Conservation (phyloP, 1,140 invertebrate genomes). For the Bacillus rossius region DNA sequence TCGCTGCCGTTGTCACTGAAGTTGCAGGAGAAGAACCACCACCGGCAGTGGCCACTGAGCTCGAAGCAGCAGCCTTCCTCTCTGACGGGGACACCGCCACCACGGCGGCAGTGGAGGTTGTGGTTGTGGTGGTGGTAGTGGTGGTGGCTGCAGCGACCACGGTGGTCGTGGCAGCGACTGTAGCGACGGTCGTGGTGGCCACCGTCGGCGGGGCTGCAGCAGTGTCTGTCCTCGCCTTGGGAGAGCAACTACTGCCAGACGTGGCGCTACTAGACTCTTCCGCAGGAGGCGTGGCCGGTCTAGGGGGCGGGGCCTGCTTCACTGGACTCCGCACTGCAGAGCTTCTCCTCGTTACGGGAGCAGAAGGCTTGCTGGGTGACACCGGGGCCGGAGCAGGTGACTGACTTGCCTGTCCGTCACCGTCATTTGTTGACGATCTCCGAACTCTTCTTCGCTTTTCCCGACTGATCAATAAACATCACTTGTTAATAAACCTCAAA, state of each 20-base stretch:
- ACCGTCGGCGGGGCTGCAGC: no score
- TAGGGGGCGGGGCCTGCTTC: conserved; percentile 24
- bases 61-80: no score
- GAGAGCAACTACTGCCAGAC: no score
- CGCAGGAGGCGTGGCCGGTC: conserved; percentile 12
- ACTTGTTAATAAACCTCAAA: no score
- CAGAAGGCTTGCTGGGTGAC: conserved; percentile 22
- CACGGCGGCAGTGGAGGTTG: conserved; percentile 17
- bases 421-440: conserved; percentile 26
- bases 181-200: no score
- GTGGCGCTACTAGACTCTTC: conserved; percentile 3
- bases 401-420: neutral
- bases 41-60: no score
- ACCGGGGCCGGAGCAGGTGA: conserved; percentile 8
- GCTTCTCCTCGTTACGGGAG: no score
- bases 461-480: no score
- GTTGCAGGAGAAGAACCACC: neutral
- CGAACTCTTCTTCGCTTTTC: conserved; percentile 23
- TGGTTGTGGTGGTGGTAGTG: conserved; percentile 22
- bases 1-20: no score
- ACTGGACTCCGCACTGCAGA: no score
- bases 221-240: no score
- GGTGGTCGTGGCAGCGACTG: conserved; percentile 2
- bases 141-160: conserved; percentile 8
- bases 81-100: conserved; percentile 11